phyloP scores from a whole-genome alignment of 2,888 invertebrate genomes.

The Melikaiella ostensackeni region DNA sequence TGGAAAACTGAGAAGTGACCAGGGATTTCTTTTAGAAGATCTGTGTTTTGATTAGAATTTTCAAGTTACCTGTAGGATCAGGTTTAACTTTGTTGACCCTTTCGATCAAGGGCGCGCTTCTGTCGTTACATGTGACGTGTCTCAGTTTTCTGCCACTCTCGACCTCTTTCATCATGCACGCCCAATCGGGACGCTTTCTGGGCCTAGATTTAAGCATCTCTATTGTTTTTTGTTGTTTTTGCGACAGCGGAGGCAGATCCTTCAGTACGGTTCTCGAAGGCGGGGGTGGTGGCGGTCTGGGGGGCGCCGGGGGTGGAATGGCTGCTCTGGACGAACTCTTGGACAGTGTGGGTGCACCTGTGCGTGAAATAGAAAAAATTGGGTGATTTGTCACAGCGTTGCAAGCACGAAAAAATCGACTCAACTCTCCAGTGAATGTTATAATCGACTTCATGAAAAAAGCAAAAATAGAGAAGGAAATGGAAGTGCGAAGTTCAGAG shows the following conservation, averaged over 20 bases:
- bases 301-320: constrained; percentile 81
- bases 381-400: background rate
- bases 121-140: constrained; percentile 91
- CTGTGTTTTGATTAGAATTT: background rate
- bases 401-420: background rate
- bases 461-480: background rate
- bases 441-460: background rate
- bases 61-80: constrained; percentile 69
- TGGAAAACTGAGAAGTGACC: background rate
- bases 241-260: constrained; percentile 78
- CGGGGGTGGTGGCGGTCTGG: constrained; percentile 85
- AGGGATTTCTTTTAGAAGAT: background rate
- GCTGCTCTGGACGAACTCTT: constrained; percentile 75
- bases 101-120: constrained; percentile 78
- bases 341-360: constrained; percentile 74
- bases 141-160: constrained; percentile 88
- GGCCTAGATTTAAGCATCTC: constrained; percentile 87
- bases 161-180: constrained; percentile 94
- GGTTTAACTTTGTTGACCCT: constrained; percentile 73
- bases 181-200: constrained; percentile 91
- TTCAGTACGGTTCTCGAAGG: constrained; percentile 76
- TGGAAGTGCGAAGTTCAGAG: background rate
- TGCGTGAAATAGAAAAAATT: constrained; percentile 8
- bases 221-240: constrained; percentile 82
- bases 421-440: background rate